phyloP scores from a whole-genome alignment of 2,113 vertebrate species.

The Cebidichthys violaceus region DNA sequence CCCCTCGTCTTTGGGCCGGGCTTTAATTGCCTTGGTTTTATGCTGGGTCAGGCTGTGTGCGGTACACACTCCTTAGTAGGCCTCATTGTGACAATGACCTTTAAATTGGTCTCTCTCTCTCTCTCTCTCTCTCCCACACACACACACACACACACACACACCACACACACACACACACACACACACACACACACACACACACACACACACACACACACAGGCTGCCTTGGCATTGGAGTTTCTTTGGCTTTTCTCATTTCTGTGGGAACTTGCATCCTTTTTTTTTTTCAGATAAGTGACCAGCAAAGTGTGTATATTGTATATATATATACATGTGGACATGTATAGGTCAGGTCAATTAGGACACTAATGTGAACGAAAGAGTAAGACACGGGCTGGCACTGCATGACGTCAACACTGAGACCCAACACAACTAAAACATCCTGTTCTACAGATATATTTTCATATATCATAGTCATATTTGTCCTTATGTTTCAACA shows the following conservation, averaged over 20 bases:
- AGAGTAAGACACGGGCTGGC: too few relatives aligned
- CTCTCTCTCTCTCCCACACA: constrained; percentile 1
- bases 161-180: not conserved
- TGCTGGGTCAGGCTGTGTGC: constrained; percentile 73
- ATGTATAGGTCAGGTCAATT: too few relatives aligned
- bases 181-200: not conserved
- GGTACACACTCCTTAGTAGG: constrained; percentile 66
- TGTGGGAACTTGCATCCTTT: constrained; percentile 16
- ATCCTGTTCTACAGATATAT: too few relatives aligned
- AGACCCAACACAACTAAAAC: not conserved
- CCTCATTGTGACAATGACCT: constrained; percentile 75
- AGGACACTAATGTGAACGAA: too few relatives aligned
- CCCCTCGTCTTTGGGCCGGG: constrained; percentile 59
- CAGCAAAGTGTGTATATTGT: too few relatives aligned
- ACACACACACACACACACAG: not conserved
- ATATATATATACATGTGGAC: too few relatives aligned
- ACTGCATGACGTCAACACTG: not conserved
- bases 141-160: not conserved
- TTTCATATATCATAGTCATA: too few relatives aligned
- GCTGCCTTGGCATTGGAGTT: not conserved
- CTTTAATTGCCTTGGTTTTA: constrained; percentile 80
- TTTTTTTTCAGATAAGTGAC: too few relatives aligned
- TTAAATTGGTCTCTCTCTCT: constrained; percentile 59
- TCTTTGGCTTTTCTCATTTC: constrained; percentile 12
- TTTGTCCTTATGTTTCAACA: too few relatives aligned